These are phyloP conservation scores for Hypsibius dujardini DNA, from an alignment of 1,140 invertebrate species.

Conservation along the genomic window DNA sequence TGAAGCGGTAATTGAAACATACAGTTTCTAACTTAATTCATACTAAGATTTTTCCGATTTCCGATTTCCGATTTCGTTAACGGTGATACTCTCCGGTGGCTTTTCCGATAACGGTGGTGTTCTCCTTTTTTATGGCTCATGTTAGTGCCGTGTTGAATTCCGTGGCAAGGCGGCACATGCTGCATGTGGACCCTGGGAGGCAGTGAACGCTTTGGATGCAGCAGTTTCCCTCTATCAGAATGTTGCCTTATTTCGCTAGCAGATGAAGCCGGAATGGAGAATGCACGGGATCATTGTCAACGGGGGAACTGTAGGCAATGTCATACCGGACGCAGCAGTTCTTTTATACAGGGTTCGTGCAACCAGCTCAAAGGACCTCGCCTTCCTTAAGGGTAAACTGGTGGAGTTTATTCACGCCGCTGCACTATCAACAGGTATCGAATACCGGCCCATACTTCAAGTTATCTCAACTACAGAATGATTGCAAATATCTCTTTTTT, in stretches of 20 bases:
- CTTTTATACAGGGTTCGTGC: neutral
- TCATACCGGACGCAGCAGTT: neutral
- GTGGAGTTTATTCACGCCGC: neutral
- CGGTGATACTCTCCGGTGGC: too few relatives aligned
- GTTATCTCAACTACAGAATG: too few relatives aligned
- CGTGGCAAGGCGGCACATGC: neutral
- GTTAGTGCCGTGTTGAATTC: neutral
- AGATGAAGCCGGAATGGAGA: constrained; percentile 26
- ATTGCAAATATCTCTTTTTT: too few relatives aligned
- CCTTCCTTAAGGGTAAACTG: neutral
- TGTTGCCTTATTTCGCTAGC: constrained; percentile 25
- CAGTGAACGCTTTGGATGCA: constrained; percentile 27
- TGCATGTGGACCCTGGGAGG: constrained; percentile 26
- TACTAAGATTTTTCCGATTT: neutral
- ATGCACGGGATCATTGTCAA: constrained; percentile 24
- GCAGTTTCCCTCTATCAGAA: constrained; percentile 24
- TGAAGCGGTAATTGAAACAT: constrained; percentile 17
- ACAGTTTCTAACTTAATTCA: too few relatives aligned
- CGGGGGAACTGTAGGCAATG: neutral
- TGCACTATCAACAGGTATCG: neutral
- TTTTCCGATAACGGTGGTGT: too few relatives aligned
- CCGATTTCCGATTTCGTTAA: too few relatives aligned
- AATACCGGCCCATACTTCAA: too few relatives aligned
- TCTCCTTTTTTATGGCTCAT: too few relatives aligned
- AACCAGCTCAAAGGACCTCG: neutral